Evolutionary conservation across 1,140 invertebrate species (phyloP).

Genomic region (Zaprionus kolodkinae): DNA sequence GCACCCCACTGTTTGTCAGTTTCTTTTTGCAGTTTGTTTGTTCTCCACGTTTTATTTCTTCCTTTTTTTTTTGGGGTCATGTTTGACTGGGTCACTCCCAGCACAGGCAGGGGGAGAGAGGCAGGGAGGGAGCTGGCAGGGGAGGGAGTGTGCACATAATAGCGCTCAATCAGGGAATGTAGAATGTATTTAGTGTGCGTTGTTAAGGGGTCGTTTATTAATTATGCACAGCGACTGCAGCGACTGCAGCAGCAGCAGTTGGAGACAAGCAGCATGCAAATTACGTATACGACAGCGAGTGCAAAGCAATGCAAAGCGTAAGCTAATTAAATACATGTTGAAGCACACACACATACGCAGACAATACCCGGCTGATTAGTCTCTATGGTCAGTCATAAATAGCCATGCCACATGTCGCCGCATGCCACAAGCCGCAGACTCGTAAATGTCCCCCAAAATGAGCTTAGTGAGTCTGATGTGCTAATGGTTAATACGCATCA

Average conservation of each 20-base stretch:
- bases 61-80: slow-evolving; percentile 20
- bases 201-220: slow-evolving; percentile 43
- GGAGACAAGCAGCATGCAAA: slow-evolving; percentile 38
- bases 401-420: slow-evolving; percentile 17
- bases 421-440: slow-evolving; percentile 30
- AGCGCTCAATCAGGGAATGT: slow-evolving; percentile 39
- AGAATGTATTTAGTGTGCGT: slow-evolving; percentile 15
- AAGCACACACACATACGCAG: slow-evolving; percentile 16
- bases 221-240: slow-evolving; percentile 38
- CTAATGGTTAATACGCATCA: slow-evolving; percentile 44
- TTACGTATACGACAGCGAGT: slow-evolving; percentile 40
- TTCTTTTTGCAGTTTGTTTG: slow-evolving; percentile 16
- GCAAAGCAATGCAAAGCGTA: slow-evolving; percentile 11
- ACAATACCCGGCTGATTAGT: slow-evolving; percentile 45
- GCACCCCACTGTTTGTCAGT: not conserved
- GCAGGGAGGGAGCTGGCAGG: not conserved
- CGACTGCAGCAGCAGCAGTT: too few species aligned
- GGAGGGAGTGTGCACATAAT: slow-evolving; percentile 11
- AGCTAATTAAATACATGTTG: slow-evolving; percentile 39
- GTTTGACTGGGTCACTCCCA: slow-evolving; percentile 44
- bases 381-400: slow-evolving; percentile 33
- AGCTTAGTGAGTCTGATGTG: slow-evolving; percentile 34
- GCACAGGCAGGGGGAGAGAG: not conserved
- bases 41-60: not conserved
- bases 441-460: slow-evolving; percentile 35